A percentile compares a stretch with the other conserved stretches of the same genome.
phyloP scores from a whole-genome alignment of 2,888 invertebrate genomes.

The Heteromyza rotundicornis region DNA sequence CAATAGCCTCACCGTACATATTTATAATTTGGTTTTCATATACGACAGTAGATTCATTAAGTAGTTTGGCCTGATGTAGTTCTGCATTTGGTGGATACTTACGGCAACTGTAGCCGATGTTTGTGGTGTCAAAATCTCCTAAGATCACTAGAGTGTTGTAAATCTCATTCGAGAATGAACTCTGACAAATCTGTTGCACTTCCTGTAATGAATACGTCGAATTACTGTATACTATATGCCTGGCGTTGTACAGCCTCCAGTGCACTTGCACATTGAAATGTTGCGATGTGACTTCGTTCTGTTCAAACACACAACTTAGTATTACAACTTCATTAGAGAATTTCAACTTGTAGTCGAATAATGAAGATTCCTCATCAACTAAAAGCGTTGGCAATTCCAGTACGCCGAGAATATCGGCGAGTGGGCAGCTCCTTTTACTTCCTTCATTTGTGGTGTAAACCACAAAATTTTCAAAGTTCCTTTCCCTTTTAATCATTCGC shows the following conservation, averaged over 20 bases:
- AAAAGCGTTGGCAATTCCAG: not conserved
- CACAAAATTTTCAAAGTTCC: not conserved
- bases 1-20: slow-evolving; percentile 30
- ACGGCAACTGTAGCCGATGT: not conserved
- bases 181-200: not conserved
- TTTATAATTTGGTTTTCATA: slow-evolving; percentile 37
- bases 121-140: not conserved
- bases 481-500: not conserved
- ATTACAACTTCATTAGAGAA: not conserved
- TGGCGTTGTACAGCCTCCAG: not conserved
- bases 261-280: not conserved
- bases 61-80: too few relatives aligned
- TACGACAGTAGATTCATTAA: slow-evolving; percentile 5
- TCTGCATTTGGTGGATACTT: not conserved
- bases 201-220: not conserved
- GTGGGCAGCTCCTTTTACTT: not conserved
- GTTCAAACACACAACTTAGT: not conserved
- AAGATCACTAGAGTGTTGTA: not conserved
- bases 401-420: not conserved
- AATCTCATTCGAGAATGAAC: not conserved
- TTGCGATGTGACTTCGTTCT: too few relatives aligned
- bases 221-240: not conserved
- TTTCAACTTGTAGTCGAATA: not conserved
- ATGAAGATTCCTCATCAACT: not conserved
- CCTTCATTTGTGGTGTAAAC: not conserved